Evolutionary conservation across 2,797 vertebrate species (phyloP), one percentile per base, ranked within the genome.

Genomic region (Choloepus didactylus): DNA sequence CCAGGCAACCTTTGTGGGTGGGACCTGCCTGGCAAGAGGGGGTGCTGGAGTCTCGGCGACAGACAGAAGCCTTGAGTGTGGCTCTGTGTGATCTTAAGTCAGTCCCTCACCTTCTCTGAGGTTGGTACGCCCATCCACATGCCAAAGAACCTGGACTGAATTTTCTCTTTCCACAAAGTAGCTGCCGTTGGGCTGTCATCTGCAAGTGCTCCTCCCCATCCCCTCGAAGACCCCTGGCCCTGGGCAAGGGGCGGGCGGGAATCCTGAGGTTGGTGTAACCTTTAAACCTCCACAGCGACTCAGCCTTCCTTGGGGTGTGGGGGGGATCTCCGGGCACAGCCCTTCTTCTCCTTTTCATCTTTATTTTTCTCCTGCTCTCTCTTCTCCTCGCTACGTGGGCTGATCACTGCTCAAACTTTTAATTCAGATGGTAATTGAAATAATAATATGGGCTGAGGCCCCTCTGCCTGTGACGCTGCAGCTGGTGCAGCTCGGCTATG

Each of bases 401-500:
- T 98, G 98, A 98, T 98, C 98, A 95, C 98, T 98, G 98, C 98
- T 98, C 98, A 98, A 98, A 98, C 98, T 98, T 98, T 98, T 98
- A 98, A 98, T 98, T 98, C 98, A 98, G 98, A 98, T 98, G 98
- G 98, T 98, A 98, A 98, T 98, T 98, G 98, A 97, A 98, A 98
- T 98, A 98, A 98, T 98, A 98, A 98, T 98, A 98, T 97, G 97
- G 98, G 98, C 98, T 98, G 98, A 98, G 98, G 98, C 98, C 98
- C 98, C 98, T 98, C 98, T 98, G 98, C 98, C 96, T 98, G 98
- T 98, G 97, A 98, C 98, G 98, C 98, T 97, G 98, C 98, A 98
- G 98, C 98, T 98, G 98, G 98, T 96, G 97, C 98, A 97, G 95
- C 97, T 87, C 97, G 84, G 98, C 98, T 98, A 98, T 98, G 98